Conservation (phyloP, 2,888 invertebrate genomes). For the Petrolisthes cinctipes region DNA sequence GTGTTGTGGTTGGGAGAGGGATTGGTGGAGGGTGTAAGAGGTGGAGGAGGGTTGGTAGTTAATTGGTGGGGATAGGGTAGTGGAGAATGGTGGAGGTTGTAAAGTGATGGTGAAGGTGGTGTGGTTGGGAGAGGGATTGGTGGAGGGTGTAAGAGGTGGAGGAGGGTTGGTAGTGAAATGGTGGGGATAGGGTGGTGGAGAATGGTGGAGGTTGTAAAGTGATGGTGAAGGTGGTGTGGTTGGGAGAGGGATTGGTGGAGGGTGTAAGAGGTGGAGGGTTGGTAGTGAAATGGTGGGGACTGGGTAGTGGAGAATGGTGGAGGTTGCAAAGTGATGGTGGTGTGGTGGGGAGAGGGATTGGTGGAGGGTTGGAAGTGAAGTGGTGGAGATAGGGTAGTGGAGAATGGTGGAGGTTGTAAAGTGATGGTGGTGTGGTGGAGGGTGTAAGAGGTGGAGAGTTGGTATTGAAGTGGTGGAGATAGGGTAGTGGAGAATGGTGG, state of each 20-base stretch:
- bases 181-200: not conserved
- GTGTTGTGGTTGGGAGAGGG: not conserved
- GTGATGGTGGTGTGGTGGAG: not conserved
- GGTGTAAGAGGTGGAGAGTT: not conserved
- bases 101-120: not conserved
- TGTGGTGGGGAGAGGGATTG: too few species aligned
- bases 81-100: not conserved
- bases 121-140: not conserved
- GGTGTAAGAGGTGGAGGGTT: not conserved
- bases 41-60: not conserved
- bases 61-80: not conserved
- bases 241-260: not conserved
- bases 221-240: too few species aligned
- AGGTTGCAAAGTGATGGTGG: too few species aligned
- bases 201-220: not conserved
- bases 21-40: not conserved
- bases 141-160: not conserved
- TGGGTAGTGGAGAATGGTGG: too few species aligned
- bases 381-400: too few species aligned
- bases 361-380: too few species aligned
- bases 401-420: not conserved
- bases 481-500: too few species aligned
- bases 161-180: not conserved
- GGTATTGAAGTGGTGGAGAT: not conserved
- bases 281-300: too few species aligned